Evolutionary conservation across 1,140 invertebrate genomes (phyloP).

Genomic region (Lysiphlebus fabarum): DNA sequence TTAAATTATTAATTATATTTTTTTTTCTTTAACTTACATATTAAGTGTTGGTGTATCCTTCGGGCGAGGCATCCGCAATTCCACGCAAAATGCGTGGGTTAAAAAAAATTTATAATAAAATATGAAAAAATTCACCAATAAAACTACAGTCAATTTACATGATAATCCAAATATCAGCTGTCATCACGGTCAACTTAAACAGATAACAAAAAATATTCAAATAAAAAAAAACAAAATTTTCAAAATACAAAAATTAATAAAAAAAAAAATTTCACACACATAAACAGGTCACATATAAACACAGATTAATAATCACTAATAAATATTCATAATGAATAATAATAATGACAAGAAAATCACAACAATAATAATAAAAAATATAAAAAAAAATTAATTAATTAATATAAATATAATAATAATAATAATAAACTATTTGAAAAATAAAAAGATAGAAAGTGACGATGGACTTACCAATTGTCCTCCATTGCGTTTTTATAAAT

Average conservation of each 20-base stretch:
- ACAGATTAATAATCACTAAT: not conserved
- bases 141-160: constrained; percentile 21
- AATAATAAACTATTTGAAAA: not conserved
- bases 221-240: no score
- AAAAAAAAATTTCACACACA: not conserved
- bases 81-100: constrained; percentile 19
- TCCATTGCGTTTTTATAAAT: constrained; percentile 19
- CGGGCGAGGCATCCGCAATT: constrained; percentile 23
- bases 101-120: constrained; percentile 7
- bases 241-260: not conserved
- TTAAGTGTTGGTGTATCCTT: constrained; percentile 21
- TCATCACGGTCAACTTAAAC: not conserved
- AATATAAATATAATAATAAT: constrained; percentile 3
- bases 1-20: not conserved
- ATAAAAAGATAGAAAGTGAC: constrained; percentile 15
- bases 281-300: constrained; percentile 10
- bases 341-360: not conserved
- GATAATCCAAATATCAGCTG: constrained; percentile 3
- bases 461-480: constrained; percentile 21
- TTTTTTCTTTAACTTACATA: constrained; percentile 12
- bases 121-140: not conserved
- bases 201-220: not conserved
- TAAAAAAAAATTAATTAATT: not conserved
- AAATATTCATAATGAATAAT: not conserved
- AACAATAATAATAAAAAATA: not conserved